These are phyloP conservation scores for Eurytoma californica DNA, from an alignment of 2,888 invertebrate species.

Conservation along the genomic window DNA sequence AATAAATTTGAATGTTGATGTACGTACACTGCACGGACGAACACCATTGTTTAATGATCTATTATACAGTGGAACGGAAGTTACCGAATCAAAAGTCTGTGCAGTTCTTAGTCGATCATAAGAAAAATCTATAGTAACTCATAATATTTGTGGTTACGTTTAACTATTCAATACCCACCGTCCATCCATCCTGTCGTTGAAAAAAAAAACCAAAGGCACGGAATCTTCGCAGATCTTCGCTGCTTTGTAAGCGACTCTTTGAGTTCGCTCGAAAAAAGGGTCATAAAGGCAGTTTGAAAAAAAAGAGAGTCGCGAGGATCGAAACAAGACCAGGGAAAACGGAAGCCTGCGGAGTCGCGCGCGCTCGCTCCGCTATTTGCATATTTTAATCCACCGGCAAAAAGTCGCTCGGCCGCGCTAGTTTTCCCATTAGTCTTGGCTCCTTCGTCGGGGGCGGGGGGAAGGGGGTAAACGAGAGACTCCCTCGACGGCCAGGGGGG, in stretches of 20 bases:
- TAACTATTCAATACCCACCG: too few species aligned
- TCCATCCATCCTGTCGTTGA: background rate
- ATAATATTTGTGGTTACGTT: too few species aligned
- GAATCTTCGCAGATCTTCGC: background rate
- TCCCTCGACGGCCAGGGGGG: too few species aligned
- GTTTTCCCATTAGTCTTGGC: slow-evolving; percentile 63
- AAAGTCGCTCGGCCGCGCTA: slow-evolving; percentile 60
- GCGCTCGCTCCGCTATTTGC: slow-evolving; percentile 66
- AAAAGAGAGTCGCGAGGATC: background rate
- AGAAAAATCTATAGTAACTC: too few species aligned
- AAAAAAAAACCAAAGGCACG: background rate
- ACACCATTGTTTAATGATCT: too few species aligned
- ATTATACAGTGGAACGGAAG: too few species aligned
- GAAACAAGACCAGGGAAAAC: slow-evolving; percentile 8
- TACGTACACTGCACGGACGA: too few species aligned
- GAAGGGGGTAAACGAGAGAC: too few species aligned
- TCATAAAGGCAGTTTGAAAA: background rate
- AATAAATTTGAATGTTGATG: too few species aligned
- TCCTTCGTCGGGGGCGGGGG: background rate
- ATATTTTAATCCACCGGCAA: slow-evolving; percentile 70
- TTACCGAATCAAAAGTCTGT: too few species aligned
- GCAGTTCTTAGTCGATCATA: too few species aligned
- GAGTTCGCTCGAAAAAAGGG: background rate
- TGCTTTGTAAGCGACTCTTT: background rate
- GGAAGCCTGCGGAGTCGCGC: background rate